Conservation (phyloP, 1,140 invertebrate genomes). For the Linepithema humile region DNA sequence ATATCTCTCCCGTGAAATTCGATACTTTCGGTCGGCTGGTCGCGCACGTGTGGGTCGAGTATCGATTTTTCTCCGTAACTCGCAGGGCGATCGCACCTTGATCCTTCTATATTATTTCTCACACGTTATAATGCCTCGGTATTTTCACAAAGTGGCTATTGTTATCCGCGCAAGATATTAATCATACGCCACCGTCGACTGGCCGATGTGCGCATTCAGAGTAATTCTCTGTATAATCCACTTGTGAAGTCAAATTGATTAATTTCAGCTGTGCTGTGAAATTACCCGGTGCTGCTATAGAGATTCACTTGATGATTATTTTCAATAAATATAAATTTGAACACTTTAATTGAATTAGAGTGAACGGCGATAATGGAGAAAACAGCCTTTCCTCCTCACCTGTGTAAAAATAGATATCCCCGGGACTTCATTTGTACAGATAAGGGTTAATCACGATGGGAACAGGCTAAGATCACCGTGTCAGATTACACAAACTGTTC, state of each 20-base stretch:
- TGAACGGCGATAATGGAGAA: not conserved
- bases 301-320: not conserved
- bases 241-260: too few species aligned
- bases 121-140: not conserved
- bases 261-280: not conserved
- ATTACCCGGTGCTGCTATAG: not conserved
- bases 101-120: not conserved
- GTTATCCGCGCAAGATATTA: not conserved
- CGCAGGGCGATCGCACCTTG: not conserved
- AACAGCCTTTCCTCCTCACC: not conserved
- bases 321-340: not conserved
- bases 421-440: not conserved
- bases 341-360: constrained; percentile 2
- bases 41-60: not conserved
- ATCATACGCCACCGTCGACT: not conserved
- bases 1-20: constrained; percentile 19
- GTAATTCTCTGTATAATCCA: too few species aligned
- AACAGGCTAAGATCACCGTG: constrained; percentile 26
- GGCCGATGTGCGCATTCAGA: too few species aligned
- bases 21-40: not conserved
- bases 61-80: constrained; percentile 4
- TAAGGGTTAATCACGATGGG: constrained; percentile 27
- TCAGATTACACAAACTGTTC: constrained; percentile 52
- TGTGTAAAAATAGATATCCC: not conserved
- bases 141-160: not conserved